Evolutionary conservation across 2,888 invertebrate species (phyloP).

Genomic region (Ariolimax columbianus): DNA sequence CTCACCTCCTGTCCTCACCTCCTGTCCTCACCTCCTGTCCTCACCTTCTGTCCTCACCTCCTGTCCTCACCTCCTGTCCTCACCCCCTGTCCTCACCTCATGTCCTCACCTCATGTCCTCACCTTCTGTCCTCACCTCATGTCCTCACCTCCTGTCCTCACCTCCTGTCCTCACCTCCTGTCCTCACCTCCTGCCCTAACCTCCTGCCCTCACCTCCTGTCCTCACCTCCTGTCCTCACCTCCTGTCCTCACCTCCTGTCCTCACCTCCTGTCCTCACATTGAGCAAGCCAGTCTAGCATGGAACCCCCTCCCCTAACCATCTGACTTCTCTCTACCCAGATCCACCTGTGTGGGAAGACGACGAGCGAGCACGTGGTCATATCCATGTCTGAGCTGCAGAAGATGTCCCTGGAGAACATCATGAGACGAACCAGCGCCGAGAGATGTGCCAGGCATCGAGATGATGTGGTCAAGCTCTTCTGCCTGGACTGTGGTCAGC

Average conservation of each 20-base stretch:
- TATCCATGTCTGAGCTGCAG: conserved; percentile 63
- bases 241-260: not conserved
- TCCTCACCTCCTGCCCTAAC: too few species aligned
- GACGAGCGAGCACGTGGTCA: conserved; percentile 63
- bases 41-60: not conserved
- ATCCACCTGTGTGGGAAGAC: conserved; percentile 64
- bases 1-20: not conserved
- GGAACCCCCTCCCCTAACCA: not conserved
- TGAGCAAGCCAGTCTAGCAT: too few species aligned
- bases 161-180: not conserved
- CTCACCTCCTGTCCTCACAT: not conserved
- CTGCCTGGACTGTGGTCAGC: conserved; percentile 66
- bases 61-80: not conserved
- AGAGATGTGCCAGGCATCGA: conserved; percentile 63
- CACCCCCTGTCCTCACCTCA: not conserved
- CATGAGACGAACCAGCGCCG: conserved; percentile 64
- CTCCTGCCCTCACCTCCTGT: not conserved
- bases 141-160: not conserved
- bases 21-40: too few species aligned
- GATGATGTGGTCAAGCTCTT: conserved; percentile 63
- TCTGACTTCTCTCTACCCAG: not conserved
- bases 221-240: not conserved
- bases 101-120: not conserved
- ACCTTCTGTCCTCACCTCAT: not conserved
- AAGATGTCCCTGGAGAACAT: conserved; percentile 62